Percentiles rank a stretch among this genome's conserved stretches.
phyloP scores from a whole-genome alignment of 1,140 invertebrate species.

The Conus betulinus region DNA sequence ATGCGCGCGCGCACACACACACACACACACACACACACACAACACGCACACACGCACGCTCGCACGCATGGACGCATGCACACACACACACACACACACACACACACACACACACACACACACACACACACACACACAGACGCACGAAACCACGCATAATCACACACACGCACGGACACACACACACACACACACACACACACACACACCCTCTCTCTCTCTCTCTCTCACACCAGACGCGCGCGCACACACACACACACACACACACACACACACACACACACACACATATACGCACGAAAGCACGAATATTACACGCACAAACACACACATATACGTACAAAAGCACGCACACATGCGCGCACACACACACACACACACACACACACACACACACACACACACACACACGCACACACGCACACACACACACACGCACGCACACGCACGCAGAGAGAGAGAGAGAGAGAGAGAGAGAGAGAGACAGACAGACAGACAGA shows the following conservation, averaged over 20 bases:
- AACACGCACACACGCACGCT: not conserved
- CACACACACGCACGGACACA: constrained; percentile 3
- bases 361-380: not conserved
- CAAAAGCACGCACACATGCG: not conserved
- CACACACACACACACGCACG: not conserved
- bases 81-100: not conserved
- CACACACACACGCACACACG: not conserved
- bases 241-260: not conserved
- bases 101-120: not conserved
- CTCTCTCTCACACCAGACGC: no score
- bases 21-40: no score
- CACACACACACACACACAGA: no score
- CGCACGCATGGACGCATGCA: not conserved
- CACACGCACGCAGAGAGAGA: not conserved
- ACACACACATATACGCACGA: not conserved
- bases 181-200: constrained; percentile 2
- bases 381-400: not conserved
- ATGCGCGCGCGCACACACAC: no score
- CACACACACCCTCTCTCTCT: no score
- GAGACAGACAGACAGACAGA: not conserved
- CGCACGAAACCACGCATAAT: not conserved
- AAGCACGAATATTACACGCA: not conserved
- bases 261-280: not conserved
- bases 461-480: not conserved
- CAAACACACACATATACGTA: not conserved